A percentile compares a stretch with the other conserved stretches of the same genome.
phyloP scores from a whole-genome alignment of 2,888 invertebrate species.

The Horisme vitalbata region DNA sequence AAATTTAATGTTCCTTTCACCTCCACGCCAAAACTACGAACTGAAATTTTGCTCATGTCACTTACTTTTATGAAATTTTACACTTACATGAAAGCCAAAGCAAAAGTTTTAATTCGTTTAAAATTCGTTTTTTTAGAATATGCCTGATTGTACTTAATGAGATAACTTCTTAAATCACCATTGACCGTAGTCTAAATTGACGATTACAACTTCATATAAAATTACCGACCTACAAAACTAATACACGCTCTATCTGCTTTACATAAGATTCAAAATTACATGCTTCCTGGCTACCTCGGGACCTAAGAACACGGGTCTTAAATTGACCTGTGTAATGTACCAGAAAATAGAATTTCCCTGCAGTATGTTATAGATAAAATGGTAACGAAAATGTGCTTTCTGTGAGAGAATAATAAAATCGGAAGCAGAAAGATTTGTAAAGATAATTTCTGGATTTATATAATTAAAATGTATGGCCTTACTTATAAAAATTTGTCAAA shows the following conservation, averaged over 20 bases:
- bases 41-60: no score
- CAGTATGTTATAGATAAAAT: conserved; percentile 53
- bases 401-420: not conserved
- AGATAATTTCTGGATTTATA: no score
- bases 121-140: no score
- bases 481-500: no score
- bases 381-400: conserved; percentile 12
- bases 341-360: conserved; percentile 70
- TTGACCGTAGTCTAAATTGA: conserved; percentile 26
- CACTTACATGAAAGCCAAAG: no score
- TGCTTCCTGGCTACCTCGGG: conserved; percentile 12
- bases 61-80: no score
- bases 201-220: conserved; percentile 16
- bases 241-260: conserved; percentile 4
- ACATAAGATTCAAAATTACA: conserved; percentile 7
- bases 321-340: conserved; percentile 68
- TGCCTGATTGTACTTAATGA: not conserved
- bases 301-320: conserved; percentile 36
- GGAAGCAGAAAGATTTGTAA: no score
- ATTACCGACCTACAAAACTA: conserved; percentile 3
- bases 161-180: conserved; percentile 17
- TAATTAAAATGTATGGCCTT: no score
- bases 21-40: no score
- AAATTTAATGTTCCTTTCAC: no score
- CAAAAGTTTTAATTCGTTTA: no score